Base-by-base conservation (phyloP, 2,888 invertebrate species). In the Empis stercorea region DNA sequence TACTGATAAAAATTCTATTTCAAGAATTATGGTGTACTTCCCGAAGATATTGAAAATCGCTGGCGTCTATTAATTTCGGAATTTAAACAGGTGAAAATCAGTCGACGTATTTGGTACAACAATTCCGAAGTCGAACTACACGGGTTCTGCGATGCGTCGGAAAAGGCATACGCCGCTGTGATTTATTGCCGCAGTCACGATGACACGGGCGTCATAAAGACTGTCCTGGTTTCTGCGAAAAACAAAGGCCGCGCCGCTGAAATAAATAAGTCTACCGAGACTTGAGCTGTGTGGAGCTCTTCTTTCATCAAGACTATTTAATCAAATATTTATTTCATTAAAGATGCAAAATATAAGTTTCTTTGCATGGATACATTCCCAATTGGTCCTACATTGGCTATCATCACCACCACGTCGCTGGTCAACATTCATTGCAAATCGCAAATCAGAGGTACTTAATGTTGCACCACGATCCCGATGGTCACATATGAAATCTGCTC, bases 401-500 rank as follows among this genome's bases (percentile, higher is more conserved):
- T 49, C 52, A 15, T 52, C 52, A 9, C 51, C 48, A 5, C 47
- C 54, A 6, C 42, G 48, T 5, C 51, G 43, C n/a, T 59, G 56
- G 54, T 54, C 55, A 41, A 57, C 56, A 1, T 57, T 56, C 34
- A 53, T 57, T 3, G 55, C 51, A 1, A 57, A 54, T 37, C 48
- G 56, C 3, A 53, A 55, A 5, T 32, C 53, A 9, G 46, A 53
- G 23, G 55, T 56, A n/a, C 20, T 53, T 6, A 48, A 55, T 1
- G 30, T 15, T 2, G 20, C 49, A 2, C 30, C 49, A 1, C 17
- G 37, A 10, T 43, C 36, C 2, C n/a, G 30, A 10, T 57, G 56
- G 55, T 42, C 48, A 10, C 55, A 57, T 46, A 50, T 57, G 2
- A 44, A 46, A 10, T 50, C 55, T 10, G 37, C 30, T 1, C 30